Evolutionary conservation across 2,888 invertebrate species (phyloP).

Genomic region (Nymphalis c-album): DNA sequence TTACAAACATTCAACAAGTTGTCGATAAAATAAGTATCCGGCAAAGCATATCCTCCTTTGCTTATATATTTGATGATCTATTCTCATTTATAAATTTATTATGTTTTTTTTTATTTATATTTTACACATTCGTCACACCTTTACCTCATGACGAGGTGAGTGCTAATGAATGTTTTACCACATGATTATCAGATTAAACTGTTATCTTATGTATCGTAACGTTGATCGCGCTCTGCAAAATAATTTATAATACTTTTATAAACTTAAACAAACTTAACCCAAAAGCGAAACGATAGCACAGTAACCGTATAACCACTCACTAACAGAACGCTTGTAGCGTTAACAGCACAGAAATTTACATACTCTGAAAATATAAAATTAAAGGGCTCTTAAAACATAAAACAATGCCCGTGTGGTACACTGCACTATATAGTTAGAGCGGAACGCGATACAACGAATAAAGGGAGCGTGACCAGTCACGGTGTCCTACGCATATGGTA

Average conservation of each 20-base stretch:
- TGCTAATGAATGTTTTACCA: constrained; percentile 73
- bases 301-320: constrained; percentile 30
- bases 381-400: constrained; percentile 50
- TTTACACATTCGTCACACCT: constrained; percentile 23
- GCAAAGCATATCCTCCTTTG: neutral
- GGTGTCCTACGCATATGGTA: constrained; percentile 29
- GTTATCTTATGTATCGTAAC: constrained; percentile 72
- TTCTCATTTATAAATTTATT: too few relatives aligned
- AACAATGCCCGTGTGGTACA: constrained; percentile 66
- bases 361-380: constrained; percentile 42
- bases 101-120: constrained; percentile 1
- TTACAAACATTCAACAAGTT: constrained; percentile 72
- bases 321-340: constrained; percentile 18
- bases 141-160: constrained; percentile 48
- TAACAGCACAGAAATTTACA: constrained; percentile 23
- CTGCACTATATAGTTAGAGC: constrained; percentile 52
- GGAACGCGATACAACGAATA: constrained; percentile 41
- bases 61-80: neutral
- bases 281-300: constrained; percentile 67
- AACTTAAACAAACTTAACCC: constrained; percentile 50
- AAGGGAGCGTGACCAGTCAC: constrained; percentile 34
- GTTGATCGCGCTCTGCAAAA: constrained; percentile 56
- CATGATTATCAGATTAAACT: constrained; percentile 73
- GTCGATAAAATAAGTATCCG: constrained; percentile 22
- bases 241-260: constrained; percentile 45